Evolutionary conservation across 2,797 vertebrate genomes (phyloP), one percentile per base, ranked within the genome.

Genomic region (Rachycentron canadum): DNA sequence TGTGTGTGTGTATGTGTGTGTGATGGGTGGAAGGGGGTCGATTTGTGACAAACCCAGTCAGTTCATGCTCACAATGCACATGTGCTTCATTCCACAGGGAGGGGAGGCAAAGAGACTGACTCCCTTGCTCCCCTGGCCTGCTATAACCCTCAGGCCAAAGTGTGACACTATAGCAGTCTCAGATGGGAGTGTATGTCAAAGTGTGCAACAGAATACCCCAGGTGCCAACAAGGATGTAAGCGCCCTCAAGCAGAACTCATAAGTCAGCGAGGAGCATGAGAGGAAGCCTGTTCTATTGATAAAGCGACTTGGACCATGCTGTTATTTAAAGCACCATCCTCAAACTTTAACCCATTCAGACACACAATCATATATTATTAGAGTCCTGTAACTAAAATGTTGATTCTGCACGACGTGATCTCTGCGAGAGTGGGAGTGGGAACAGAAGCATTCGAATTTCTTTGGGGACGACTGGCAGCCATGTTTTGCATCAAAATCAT

Each of bases 151-250:
- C 80, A 53, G 87, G 90, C 87, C 79, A 85, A 63, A 83, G 84
- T 84, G 86, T 86, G 90, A 92, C 90, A 84, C 76, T 38, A 32
- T 32, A 13, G 84, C 77, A 65, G 62, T 62, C 79, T 85, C 90
- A 81, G 63, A 80, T 84, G 89, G 88, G 86, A 91, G 63, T 43
- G 67, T 82, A 75, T 88, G 86, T 90, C 88, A 90, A 90, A 85
- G 76, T 82, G 78, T 83, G 81, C 82, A 69, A 28, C 2, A 12
- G 76, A 89, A 88, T 81, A 89, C 86, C 87, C 82, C 69, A 56
- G 85, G 82, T 86, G 79, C 84, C 71, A 72, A 57, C 76, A 28
- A 66, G 75, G 62, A 90, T 86, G 81, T 71, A 82, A 85, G 76
- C 65, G 83, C 84, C 88, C 81, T 90, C 68, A 81, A 88, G 89